A percentile compares a stretch with the other conserved stretches of the same genome.
phyloP scores from a whole-genome alignment of 2,113 vertebrate genomes.

The Pavo muticus region DNA sequence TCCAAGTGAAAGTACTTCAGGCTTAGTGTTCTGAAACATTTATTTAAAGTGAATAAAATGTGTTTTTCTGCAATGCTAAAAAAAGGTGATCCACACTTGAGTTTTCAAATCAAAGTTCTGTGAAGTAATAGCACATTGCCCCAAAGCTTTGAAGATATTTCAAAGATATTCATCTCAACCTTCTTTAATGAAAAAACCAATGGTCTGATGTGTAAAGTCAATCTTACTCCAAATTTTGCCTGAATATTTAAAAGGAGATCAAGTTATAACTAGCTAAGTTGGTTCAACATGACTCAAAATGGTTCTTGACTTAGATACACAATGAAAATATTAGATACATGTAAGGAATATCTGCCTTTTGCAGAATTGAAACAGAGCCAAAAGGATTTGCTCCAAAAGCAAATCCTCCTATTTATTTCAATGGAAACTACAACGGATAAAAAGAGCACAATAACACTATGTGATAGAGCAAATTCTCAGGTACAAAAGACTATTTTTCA shows the following conservation, averaged over 20 bases:
- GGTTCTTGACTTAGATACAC: background rate
- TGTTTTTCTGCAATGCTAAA: background rate
- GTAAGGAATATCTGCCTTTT: background rate
- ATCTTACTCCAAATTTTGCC: background rate
- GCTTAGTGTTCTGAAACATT: background rate
- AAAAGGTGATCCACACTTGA: background rate
- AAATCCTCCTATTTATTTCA: no score
- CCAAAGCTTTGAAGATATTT: background rate
- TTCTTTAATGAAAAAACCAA: background rate
- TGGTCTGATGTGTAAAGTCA: background rate
- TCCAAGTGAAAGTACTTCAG: background rate
- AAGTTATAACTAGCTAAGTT: background rate
- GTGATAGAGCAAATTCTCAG: no score
- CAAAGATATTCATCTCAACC: background rate
- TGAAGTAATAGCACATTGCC: background rate
- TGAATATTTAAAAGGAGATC: background rate
- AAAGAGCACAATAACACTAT: no score
- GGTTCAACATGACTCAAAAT: background rate
- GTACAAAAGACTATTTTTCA: no score
- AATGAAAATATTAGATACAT: background rate
- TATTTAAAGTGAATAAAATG: background rate
- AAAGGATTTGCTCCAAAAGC: no score
- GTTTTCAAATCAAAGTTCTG: background rate
- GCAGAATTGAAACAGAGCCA: background rate
- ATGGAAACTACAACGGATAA: no score